Percentiles rank a stretch among this genome's conserved stretches.
These are phyloP conservation scores for Pogonus chalceus DNA, from an alignment of 1,140 invertebrate species.

Conservation along the genomic window DNA sequence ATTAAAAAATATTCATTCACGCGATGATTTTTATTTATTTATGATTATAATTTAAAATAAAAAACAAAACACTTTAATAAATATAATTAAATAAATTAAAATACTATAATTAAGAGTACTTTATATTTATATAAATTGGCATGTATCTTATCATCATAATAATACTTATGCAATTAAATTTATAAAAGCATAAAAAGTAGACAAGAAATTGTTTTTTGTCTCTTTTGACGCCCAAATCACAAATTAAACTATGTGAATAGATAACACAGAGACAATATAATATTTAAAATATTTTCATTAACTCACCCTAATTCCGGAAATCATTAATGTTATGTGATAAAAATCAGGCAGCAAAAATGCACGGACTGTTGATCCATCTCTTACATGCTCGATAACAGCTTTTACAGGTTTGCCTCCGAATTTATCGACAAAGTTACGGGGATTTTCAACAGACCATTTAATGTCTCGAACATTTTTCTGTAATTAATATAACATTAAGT, in stretches of 20 bases:
- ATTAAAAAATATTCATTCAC: too few species aligned
- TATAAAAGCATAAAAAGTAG: background rate
- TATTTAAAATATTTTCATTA: too few species aligned
- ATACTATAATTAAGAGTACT: too few species aligned
- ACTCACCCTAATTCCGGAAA: constrained; percentile 81
- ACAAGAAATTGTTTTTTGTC: constrained; percentile 4
- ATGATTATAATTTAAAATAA: too few species aligned
- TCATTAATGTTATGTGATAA: constrained; percentile 83
- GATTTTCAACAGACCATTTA: constrained; percentile 79
- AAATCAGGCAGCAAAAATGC: constrained; percentile 81
- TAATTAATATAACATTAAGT: constrained; percentile 10
- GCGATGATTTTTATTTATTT: too few species aligned
- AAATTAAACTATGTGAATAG: background rate
- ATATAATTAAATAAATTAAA: constrained; percentile 5
- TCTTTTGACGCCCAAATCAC: background rate
- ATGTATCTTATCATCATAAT: too few species aligned
- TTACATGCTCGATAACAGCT: constrained; percentile 89
- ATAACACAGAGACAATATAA: background rate
- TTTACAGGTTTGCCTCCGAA: constrained; percentile 66
- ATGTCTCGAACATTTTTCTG: constrained; percentile 71
- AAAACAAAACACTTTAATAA: too few species aligned
- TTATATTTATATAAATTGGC: too few species aligned
- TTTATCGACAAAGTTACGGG: constrained; percentile 71
- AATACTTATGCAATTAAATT: background rate
- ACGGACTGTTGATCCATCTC: constrained; percentile 90